Evolutionary conservation across 2,113 vertebrate species (phyloP).

Genomic region (Mesocricetus auratus): DNA sequence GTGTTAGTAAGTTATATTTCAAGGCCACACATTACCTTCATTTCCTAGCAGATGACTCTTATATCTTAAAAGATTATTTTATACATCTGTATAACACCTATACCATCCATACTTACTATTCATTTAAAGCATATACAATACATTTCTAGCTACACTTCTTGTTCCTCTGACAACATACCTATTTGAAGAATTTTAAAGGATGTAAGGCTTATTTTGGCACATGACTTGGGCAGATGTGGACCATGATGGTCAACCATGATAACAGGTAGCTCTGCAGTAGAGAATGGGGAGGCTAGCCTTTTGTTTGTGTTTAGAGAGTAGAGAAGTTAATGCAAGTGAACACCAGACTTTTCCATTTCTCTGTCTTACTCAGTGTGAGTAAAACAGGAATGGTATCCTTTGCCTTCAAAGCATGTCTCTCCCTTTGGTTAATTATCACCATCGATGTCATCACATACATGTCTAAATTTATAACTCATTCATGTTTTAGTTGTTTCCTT

Average conservation of each 20-base stretch:
- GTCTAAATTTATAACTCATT: background rate
- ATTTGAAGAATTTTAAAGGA: background rate
- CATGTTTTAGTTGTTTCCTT: background rate
- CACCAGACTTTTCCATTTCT: background rate
- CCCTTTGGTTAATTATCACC: background rate
- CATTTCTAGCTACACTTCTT: background rate
- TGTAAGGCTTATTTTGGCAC: background rate
- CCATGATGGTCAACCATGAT: background rate
- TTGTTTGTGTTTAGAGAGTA: background rate
- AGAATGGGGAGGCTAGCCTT: background rate
- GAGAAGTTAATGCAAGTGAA: background rate
- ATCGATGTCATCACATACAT: background rate
- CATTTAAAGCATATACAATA: background rate
- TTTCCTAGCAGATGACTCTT: background rate
- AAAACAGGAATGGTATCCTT: background rate
- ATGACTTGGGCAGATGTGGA: background rate
- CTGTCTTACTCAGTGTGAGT: background rate
- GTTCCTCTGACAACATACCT: background rate
- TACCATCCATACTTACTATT: background rate
- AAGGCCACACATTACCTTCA: background rate
- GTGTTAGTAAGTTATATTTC: background rate
- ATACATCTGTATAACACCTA: background rate
- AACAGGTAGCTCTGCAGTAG: background rate
- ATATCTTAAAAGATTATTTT: background rate
- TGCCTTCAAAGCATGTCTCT: background rate